Percentiles rank a stretch among this genome's conserved stretches.
Evolutionary conservation across 2,888 invertebrate species (phyloP).

Genomic region (Oscheius sp.): DNA sequence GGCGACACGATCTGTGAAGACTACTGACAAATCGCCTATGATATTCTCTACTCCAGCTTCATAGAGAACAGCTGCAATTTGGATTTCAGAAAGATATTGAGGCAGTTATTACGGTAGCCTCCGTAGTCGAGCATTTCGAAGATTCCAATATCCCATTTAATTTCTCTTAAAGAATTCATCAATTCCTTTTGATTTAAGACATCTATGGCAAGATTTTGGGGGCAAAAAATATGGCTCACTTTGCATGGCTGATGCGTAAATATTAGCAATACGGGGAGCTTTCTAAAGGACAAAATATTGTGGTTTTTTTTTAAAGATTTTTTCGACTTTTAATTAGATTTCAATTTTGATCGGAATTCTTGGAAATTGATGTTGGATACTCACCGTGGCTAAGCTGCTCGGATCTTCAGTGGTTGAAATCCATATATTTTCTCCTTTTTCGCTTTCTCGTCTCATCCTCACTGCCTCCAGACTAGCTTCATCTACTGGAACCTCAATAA

Average conservation of each 20-base stretch:
- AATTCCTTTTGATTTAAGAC: slow-evolving; percentile 5
- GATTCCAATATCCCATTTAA: slow-evolving; percentile 21
- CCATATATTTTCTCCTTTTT: not conserved
- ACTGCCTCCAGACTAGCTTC: not conserved
- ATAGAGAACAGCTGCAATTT: slow-evolving; percentile 12
- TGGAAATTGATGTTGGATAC: not conserved
- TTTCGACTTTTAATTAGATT: not conserved
- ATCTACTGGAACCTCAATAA: not conserved
- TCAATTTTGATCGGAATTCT: not conserved
- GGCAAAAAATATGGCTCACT: not conserved
- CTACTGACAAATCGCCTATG: slow-evolving; percentile 12
- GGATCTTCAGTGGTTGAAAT: not conserved
- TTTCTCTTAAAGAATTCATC: not conserved
- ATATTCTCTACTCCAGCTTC: slow-evolving; percentile 20
- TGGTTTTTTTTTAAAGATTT: not conserved
- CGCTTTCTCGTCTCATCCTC: not conserved
- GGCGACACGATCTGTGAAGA: not conserved
- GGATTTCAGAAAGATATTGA: not conserved
- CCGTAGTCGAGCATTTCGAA: slow-evolving; percentile 27
- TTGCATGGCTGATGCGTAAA: slow-evolving; percentile 1
- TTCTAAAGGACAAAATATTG: not conserved
- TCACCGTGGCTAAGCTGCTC: not conserved
- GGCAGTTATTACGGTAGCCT: slow-evolving; percentile 16
- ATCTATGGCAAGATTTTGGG: too few relatives aligned
- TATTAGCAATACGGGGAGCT: not conserved